Conservation (phyloP, 2,888 invertebrate genomes). For the Hydriomena furcata region DNA sequence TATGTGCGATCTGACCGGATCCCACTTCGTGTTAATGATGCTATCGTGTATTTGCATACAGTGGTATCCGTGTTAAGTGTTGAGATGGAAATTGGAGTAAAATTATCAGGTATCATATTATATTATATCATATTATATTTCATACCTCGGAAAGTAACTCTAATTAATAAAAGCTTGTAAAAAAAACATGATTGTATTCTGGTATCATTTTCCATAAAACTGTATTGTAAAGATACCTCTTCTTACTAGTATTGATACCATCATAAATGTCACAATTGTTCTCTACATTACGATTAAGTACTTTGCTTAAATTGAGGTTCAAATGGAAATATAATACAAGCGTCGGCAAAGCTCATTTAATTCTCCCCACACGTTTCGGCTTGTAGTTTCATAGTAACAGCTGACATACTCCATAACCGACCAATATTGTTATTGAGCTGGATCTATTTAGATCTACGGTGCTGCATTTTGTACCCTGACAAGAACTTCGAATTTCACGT, state of each 20-base stretch:
- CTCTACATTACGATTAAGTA: neutral
- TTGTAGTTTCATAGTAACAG: slow-evolving; percentile 8
- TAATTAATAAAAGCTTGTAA: too few relatives aligned
- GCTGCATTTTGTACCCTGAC: neutral
- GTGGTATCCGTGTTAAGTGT: neutral
- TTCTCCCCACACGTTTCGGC: slow-evolving; percentile 12
- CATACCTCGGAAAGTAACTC: too few relatives aligned
- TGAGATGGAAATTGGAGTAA: neutral
- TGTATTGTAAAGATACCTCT: too few relatives aligned
- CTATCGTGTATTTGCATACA: slow-evolving; percentile 15
- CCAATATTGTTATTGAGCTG: slow-evolving; percentile 1
- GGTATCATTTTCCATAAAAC: too few relatives aligned
- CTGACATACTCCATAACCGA: slow-evolving; percentile 2
- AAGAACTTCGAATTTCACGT: too few relatives aligned
- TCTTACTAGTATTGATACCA: too few relatives aligned
- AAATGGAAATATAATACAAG: slow-evolving; percentile 16
- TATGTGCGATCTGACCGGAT: slow-evolving; percentile 9
- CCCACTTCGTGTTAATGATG: slow-evolving; percentile 10
- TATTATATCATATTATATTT: too few relatives aligned
- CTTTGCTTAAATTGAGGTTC: slow-evolving; percentile 5
- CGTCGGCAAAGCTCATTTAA: slow-evolving; percentile 14
- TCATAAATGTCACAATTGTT: neutral
- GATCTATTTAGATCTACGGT: neutral
- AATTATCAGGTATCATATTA: too few relatives aligned
- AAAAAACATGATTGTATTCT: too few relatives aligned